phyloP scores from a whole-genome alignment of 2,797 vertebrate species.

The Mallotus villosus region DNA sequence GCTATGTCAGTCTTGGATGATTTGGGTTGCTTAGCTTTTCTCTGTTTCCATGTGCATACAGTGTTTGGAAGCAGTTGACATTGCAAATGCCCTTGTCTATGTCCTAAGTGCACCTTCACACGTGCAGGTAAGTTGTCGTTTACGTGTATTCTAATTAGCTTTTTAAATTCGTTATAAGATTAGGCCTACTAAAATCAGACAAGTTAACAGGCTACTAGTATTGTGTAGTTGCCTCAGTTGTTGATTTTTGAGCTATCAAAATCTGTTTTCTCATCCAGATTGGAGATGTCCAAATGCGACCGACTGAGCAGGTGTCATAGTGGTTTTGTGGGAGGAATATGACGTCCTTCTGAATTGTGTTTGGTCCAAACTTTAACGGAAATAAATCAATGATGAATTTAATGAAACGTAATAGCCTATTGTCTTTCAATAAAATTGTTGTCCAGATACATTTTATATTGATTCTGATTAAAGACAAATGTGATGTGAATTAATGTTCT shows the following conservation, averaged over 20 bases:
- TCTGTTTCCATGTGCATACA: conserved; percentile 18
- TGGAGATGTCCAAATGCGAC: conserved; percentile 83
- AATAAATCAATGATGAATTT: background rate
- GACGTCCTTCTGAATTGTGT: background rate
- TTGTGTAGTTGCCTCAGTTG: background rate
- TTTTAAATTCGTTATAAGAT: background rate
- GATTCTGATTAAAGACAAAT: too few relatives aligned
- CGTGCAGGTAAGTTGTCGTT: conserved; percentile 76
- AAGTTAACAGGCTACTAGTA: too few relatives aligned
- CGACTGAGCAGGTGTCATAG: conserved; percentile 80
- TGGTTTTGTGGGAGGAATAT: conserved; percentile 1
- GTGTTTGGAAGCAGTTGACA: conserved; percentile 84
- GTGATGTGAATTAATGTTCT: background rate
- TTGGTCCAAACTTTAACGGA: background rate
- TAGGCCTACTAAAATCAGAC: background rate
- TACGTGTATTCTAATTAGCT: background rate
- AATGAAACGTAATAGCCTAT: too few relatives aligned
- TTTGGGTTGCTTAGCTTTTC: background rate
- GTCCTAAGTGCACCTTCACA: conserved; percentile 82
- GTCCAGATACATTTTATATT: too few relatives aligned
- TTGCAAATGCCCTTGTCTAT: conserved; percentile 80
- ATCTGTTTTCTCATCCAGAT: conserved; percentile 67
- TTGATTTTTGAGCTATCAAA: background rate
- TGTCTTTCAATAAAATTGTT: too few relatives aligned
- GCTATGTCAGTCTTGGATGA: too few relatives aligned